Percentiles rank a stretch among this genome's conserved stretches.
phyloP scores from a whole-genome alignment of 2,888 invertebrate genomes.

The Tigriopus californicus region DNA sequence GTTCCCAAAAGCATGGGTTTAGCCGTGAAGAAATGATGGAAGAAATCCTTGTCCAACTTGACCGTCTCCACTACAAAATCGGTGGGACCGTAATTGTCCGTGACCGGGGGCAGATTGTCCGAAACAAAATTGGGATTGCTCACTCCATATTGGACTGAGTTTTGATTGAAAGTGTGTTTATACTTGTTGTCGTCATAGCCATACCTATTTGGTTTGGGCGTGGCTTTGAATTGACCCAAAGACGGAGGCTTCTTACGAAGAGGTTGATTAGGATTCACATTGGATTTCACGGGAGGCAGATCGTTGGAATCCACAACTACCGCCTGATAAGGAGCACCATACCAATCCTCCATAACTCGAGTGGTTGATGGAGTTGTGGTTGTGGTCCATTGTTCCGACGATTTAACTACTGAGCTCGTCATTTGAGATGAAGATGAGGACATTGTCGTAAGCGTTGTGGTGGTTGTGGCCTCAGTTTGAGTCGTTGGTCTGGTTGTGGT shows the following conservation, averaged over 20 bases:
- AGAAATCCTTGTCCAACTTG: conserved; percentile 8
- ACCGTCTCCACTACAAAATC: conserved; percentile 16
- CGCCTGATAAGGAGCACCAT: neutral
- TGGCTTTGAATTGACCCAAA: neutral
- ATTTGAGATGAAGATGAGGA: neutral
- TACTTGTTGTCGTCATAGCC: neutral
- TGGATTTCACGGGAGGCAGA: conserved; percentile 9
- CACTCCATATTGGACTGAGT: conserved; percentile 3
- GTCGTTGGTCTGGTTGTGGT: neutral
- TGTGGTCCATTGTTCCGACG: neutral
- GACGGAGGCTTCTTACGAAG: conserved; percentile 14
- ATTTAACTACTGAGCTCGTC: neutral
- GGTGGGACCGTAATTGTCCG: conserved; percentile 6
- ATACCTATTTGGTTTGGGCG: conserved; percentile 2
- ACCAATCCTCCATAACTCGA: neutral
- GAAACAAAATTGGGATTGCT: conserved; percentile 10
- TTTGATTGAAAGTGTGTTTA: neutral
- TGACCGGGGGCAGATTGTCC: neutral
- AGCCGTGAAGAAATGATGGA: conserved; percentile 15
- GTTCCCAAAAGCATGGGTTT: conserved; percentile 7
- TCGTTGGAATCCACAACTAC: neutral
- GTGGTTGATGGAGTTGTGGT: neutral
- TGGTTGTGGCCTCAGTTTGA: neutral
- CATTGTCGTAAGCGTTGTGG: neutral
- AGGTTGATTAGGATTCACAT: conserved; percentile 1